These are phyloP conservation scores for Dendrolimus punctatus DNA, from an alignment of 1,140 invertebrate species.

Conservation along the genomic window DNA sequence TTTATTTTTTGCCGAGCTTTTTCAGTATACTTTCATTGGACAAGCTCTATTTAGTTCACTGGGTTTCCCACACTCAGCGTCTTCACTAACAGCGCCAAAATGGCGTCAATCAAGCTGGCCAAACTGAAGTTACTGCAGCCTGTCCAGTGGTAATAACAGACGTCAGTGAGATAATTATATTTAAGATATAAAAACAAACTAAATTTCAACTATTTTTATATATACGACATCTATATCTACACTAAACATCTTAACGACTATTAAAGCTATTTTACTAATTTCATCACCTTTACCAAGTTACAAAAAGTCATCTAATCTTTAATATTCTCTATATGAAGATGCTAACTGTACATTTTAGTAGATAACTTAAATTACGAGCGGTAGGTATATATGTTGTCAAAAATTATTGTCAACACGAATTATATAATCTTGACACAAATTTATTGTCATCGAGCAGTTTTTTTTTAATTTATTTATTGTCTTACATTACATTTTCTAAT, in stretches of 20 bases:
- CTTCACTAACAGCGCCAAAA: no score
- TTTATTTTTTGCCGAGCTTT: no score
- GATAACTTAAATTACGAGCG: slow-evolving; percentile 19
- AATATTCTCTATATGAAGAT: not conserved
- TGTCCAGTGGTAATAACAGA: not conserved
- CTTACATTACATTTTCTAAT: no score
- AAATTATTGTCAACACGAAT: slow-evolving; percentile 16
- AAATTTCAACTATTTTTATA: slow-evolving; percentile 6
- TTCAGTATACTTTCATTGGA: no score
- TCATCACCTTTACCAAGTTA: slow-evolving; percentile 12
- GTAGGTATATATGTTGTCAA: slow-evolving; percentile 22
- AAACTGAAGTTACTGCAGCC: no score
- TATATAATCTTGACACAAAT: no score
- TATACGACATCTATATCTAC: slow-evolving; percentile 18
- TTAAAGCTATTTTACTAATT: slow-evolving; percentile 66
- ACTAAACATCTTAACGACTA: slow-evolving; percentile 41
- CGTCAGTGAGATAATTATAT: not conserved
- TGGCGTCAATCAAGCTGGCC: no score
- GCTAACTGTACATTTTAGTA: slow-evolving; percentile 7
- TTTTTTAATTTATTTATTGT: no score
- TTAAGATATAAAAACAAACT: not conserved
- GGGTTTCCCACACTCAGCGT: no score
- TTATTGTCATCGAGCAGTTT: no score
- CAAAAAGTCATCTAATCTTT: slow-evolving; percentile 1
- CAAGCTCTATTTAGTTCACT: no score